Evolutionary conservation across 1,140 invertebrate species (phyloP), one percentile per base, ranked within the genome.

Genomic region (Battus philenor): DNA sequence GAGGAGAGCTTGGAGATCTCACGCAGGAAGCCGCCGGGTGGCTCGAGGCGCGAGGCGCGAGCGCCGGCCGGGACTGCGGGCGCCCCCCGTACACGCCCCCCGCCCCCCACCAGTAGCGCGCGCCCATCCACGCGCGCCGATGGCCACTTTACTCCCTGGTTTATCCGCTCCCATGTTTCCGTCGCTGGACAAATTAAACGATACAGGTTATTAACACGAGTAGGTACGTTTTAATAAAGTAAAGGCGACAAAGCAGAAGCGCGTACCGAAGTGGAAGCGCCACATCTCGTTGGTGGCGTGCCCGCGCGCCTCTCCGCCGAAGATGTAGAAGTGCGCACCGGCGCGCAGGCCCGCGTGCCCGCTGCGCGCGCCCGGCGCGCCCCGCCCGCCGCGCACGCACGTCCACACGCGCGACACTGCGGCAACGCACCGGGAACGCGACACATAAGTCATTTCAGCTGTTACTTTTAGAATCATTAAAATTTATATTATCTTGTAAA

Each of bases 231-330:
- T n/a, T n/a, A n/a, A n/a, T n/a, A n/a, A n/a, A n/a, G n/a, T n/a
- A n/a, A n/a, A n/a, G n/a, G n/a, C n/a, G 18, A 20, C 18, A 20
- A 2, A 3, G 18, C 18, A 16, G 10, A 1, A 12, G 1, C n/a
- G 7, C 26, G 82, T 88, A 95, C 93, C 91, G 74, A 95, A 95
- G 81, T 94, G 93, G 86, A 94, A 96, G 73, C 93, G 90, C 95
- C 95, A 97, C 1, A 97, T 79, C 60, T 96, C 94, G 72, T 94
- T 93, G 9, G 89, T 90, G 4, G 91, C 86, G 38, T 91, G 87
- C 1, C 94, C 94, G 46, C 88, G 87, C 51, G 89, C 88, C 68
- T 96, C 94, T 0, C 95, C 94, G 1, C 95, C 94, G 81, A 95
- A 94, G 8, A 97, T 87, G 20, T 95, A 88, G 91, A 97, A 93